Base-by-base conservation (phyloP, 2,888 invertebrate genomes). In the Coenonympha glycerion region DNA sequence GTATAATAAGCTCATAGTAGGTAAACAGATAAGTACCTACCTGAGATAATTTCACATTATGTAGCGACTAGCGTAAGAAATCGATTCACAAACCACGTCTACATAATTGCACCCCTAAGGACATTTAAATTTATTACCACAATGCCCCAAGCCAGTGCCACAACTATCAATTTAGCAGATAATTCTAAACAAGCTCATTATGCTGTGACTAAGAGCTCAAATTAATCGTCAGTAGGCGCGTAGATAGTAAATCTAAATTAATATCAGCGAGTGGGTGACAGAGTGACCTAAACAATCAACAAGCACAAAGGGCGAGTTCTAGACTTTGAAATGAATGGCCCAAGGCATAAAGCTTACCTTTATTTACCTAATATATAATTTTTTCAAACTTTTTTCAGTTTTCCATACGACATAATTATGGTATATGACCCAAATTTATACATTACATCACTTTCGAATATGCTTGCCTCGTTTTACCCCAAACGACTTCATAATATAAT, bases 231-330 rank as follows among this genome's bases (percentile, higher is more conserved):
- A 61, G 64, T 66, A 63, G 61, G 62, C 60, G 61, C 59, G 60
- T 53, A 70, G 76, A 79, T 77, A 72, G 73, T 73, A 73, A 72
- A 80, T 79, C 73, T 80, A 74, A 78, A 78, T 81, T 75, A 79
- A 80, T 80, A 78, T 73, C 65, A 73, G 59, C 69, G 77, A 76
- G 74, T 77, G 73, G 79, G 80, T 79, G 79, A 80, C 77, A 73
- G 71, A 65, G 64, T 80, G 79, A 80, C 77, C 79, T 68, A 70
- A 73, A 73, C 77, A 76, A 75, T 72, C 73, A 68, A 54, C 56
- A 53, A 59, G 69, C 65, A 72, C 73, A 76, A 74, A 78, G 77
- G 77, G 73, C 59, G 58, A 64, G 64, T 64, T 65, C 63, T 62
- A 63, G 62, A 60, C 65, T 65, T 64, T 66, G 61, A 61, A 49